Percentiles rank a stretch among this genome's conserved stretches.
These are phyloP conservation scores for Lissocephala sabroskyi DNA, from an alignment of 2,888 invertebrate species.

Conservation along the genomic window DNA sequence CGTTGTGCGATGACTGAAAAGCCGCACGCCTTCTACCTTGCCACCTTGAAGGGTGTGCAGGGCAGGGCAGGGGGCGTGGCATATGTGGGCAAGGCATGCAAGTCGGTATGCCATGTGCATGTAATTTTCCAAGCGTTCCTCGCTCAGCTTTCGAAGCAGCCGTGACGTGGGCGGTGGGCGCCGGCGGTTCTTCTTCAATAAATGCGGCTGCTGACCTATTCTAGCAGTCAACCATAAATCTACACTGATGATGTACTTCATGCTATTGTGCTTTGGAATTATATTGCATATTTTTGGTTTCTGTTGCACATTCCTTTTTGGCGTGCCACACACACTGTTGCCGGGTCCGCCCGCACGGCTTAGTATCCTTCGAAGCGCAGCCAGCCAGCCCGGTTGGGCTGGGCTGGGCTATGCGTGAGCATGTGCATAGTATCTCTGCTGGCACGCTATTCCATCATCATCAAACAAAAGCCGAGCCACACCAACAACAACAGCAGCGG, in stretches of 20 bases:
- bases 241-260: constrained; percentile 67
- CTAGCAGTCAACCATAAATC: constrained; percentile 68
- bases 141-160: too few relatives aligned
- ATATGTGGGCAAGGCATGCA: constrained; percentile 25
- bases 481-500: constrained; percentile 11
- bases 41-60: neutral
- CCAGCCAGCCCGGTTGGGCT: too few relatives aligned
- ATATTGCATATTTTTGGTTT: constrained; percentile 67
- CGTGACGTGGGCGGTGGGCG: neutral
- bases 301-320: constrained; percentile 64
- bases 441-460: constrained; percentile 62
- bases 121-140: constrained; percentile 54
- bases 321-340: constrained; percentile 36
- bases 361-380: too few relatives aligned
- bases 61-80: constrained; percentile 7
- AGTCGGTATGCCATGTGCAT: constrained; percentile 41
- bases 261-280: constrained; percentile 64
- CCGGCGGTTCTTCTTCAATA: constrained; percentile 41
- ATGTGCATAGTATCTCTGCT: constrained; percentile 30
- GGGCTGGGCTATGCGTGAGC: constrained; percentile 5
- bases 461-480: constrained; percentile 43
- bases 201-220: constrained; percentile 66
- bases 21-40: neutral
- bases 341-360: too few relatives aligned
- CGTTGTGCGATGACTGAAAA: constrained; percentile 5